These are phyloP conservation scores for Mustela nigripes DNA, from an alignment of 2,113 vertebrate species.

Conservation along the genomic window DNA sequence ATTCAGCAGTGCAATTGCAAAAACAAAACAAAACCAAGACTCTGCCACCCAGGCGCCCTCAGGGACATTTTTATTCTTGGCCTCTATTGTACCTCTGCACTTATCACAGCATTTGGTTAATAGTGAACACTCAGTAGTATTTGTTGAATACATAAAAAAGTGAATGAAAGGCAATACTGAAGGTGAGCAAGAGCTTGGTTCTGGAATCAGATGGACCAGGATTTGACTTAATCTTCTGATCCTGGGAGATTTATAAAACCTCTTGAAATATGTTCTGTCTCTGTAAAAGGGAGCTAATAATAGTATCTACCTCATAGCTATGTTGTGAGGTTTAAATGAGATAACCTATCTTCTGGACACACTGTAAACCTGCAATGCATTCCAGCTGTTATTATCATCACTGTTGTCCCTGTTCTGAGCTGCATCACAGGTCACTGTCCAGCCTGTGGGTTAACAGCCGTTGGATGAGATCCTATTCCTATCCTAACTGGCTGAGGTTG, in stretches of 20 bases:
- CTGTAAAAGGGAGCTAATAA: neutral
- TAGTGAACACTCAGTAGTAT: neutral
- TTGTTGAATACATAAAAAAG: neutral
- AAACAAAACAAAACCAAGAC: neutral
- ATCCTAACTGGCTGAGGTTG: neutral
- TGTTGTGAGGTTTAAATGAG: neutral
- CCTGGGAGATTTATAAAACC: neutral
- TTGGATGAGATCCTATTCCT: neutral
- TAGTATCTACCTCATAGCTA: neutral
- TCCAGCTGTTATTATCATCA: fast-evolving
- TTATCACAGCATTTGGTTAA: neutral
- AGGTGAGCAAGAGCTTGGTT: neutral
- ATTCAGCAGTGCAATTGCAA: neutral
- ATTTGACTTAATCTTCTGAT: neutral
- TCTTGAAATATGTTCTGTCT: neutral
- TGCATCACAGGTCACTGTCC: neutral
- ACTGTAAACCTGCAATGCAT: fast-evolving
- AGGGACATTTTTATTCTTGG: neutral
- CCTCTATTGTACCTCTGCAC: neutral
- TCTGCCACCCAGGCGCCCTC: neutral
- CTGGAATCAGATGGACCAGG: neutral
- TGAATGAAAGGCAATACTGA: neutral
- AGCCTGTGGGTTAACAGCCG: neutral
- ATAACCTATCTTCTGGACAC: neutral
- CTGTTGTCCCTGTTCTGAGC: neutral